These are phyloP conservation scores for Harlomillsia oculata DNA, from an alignment of 1,140 invertebrate species.

Conservation along the genomic window DNA sequence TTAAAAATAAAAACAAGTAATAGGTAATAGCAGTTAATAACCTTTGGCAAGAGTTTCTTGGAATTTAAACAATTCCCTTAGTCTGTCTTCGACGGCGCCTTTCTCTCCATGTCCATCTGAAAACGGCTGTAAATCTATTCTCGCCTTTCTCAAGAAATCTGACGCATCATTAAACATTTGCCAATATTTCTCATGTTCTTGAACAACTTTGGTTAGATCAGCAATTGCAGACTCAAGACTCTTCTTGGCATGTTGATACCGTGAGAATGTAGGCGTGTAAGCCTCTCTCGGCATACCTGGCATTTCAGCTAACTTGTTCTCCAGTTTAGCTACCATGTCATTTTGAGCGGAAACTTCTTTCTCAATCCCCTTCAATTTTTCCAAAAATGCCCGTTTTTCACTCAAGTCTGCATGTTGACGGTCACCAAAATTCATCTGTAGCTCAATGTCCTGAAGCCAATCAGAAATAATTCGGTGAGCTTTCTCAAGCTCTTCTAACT, in stretches of 20 bases:
- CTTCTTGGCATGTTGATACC: slow-evolving; percentile 58
- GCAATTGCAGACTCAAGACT: slow-evolving; percentile 36
- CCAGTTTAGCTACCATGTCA: slow-evolving; percentile 55
- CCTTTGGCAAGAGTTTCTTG: slow-evolving; percentile 49
- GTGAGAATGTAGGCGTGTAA: slow-evolving; percentile 56
- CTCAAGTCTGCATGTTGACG: slow-evolving; percentile 60
- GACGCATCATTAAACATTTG: slow-evolving; percentile 66
- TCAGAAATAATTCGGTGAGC: slow-evolving; percentile 64
- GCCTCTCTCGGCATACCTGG: slow-evolving; percentile 28
- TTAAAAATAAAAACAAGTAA: too few relatives aligned
- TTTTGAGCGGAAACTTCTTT: slow-evolving; percentile 65
- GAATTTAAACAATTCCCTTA: slow-evolving; percentile 60
- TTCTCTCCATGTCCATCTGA: slow-evolving; percentile 74
- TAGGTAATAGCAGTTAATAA: too few relatives aligned
- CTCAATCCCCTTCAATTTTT: slow-evolving; percentile 67
- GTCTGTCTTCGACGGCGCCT: slow-evolving; percentile 59
- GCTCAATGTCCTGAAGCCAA: slow-evolving; percentile 75
- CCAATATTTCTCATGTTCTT: slow-evolving; percentile 76
- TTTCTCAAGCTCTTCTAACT: slow-evolving; percentile 59
- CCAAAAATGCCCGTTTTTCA: slow-evolving; percentile 76
- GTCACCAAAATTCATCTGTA: slow-evolving; percentile 55
- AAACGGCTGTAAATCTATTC: slow-evolving; percentile 73
- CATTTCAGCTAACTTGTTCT: slow-evolving; percentile 37
- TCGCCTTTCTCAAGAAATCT: slow-evolving; percentile 76
- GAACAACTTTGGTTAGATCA: slow-evolving; percentile 60